These are phyloP conservation scores for Tridacna gigas DNA, from an alignment of 2,888 invertebrate species.

Conservation along the genomic window DNA sequence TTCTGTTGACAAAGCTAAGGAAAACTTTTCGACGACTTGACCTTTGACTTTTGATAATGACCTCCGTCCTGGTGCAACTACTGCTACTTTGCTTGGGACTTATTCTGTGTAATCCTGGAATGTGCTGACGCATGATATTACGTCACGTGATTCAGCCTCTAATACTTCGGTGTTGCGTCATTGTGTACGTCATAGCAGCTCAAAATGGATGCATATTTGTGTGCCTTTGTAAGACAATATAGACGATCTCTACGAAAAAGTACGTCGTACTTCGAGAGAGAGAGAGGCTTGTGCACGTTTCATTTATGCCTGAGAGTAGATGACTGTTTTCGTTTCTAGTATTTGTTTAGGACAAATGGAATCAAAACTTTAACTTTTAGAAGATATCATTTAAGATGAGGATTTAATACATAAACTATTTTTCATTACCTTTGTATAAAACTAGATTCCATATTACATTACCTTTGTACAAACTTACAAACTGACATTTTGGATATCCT, in stretches of 20 bases:
- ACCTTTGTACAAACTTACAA: too few species aligned
- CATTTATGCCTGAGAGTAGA: conserved; percentile 6
- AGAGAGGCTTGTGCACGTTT: conserved; percentile 1
- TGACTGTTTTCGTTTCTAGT: not conserved
- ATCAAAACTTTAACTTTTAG: too few species aligned
- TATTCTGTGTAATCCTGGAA: conserved; percentile 31
- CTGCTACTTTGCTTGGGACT: conserved; percentile 31
- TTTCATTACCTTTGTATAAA: too few species aligned
- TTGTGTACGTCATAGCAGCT: conserved; percentile 1
- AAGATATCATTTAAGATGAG: too few species aligned
- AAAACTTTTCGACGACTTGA: conserved; percentile 33
- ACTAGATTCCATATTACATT: too few species aligned
- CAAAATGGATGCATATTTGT: not conserved
- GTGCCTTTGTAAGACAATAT: not conserved
- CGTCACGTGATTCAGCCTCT: not conserved
- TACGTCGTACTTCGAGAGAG: too few species aligned
- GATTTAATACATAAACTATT: too few species aligned
- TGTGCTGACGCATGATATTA: conserved; percentile 34
- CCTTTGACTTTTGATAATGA: conserved; percentile 38
- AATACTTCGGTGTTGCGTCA: conserved; percentile 18
- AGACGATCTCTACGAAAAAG: not conserved
- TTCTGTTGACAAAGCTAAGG: not conserved
- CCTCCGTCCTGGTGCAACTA: conserved; percentile 60
- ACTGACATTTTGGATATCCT: too few species aligned
- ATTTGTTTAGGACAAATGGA: not conserved